Evolutionary conservation across 1,140 invertebrate species (phyloP).

Genomic region (Dufourea novaeangliae): DNA sequence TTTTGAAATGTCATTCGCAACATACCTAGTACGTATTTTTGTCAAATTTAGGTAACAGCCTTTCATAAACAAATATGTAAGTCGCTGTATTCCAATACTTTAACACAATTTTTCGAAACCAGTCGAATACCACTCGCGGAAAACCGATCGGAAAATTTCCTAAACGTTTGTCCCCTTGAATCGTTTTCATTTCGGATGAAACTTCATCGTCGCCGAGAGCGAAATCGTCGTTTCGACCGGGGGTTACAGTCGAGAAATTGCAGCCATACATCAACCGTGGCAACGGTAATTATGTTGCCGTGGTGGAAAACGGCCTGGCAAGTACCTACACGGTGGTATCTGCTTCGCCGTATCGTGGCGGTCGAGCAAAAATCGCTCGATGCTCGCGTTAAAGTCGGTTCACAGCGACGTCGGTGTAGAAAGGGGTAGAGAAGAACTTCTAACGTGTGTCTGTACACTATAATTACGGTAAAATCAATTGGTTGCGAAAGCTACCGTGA

Average conservation of each 20-base stretch:
- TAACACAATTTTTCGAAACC: no score
- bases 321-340: slow-evolving; percentile 17
- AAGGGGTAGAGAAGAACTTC: no score
- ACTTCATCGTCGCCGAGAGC: background rate
- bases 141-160: background rate
- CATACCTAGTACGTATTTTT: no score
- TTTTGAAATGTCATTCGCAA: no score
- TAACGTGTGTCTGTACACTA: no score
- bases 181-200: background rate
- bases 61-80: no score
- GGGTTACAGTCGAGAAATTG: slow-evolving; percentile 31
- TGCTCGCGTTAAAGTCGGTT: slow-evolving; percentile 1
- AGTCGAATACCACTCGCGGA: background rate
- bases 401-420: background rate
- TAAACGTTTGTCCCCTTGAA: background rate
- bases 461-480: background rate
- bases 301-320: slow-evolving; percentile 28
- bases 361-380: slow-evolving; percentile 31
- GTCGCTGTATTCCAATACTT: no score
- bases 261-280: slow-evolving; percentile 42
- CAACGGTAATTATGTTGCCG: slow-evolving; percentile 45
- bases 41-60: no score
- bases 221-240: background rate
- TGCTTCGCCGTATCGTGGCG: slow-evolving; percentile 6
- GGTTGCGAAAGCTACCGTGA: background rate